These are phyloP conservation scores for Mycalesis mineus DNA, from an alignment of 2,888 invertebrate species.

Conservation along the genomic window DNA sequence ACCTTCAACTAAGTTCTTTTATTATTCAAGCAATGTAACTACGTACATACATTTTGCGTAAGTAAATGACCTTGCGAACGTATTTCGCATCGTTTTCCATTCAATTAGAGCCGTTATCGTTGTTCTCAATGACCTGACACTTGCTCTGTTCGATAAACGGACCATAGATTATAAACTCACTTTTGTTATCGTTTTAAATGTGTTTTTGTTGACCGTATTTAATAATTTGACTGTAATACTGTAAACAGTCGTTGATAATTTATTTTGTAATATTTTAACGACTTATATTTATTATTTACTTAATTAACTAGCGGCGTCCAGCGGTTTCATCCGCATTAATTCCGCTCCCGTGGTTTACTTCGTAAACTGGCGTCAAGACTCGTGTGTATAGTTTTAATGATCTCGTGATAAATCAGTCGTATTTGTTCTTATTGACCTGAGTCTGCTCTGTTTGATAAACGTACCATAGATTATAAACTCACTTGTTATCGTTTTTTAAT, in stretches of 20 bases:
- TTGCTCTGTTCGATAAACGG: constrained; percentile 29
- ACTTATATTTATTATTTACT: too few relatives aligned
- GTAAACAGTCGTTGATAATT: neutral
- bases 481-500: neutral
- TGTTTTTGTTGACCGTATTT: neutral
- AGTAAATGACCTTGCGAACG: constrained; percentile 29
- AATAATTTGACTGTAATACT: neutral
- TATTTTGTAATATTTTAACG: too few relatives aligned
- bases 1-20: neutral
- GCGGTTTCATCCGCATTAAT: too few relatives aligned
- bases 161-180: constrained; percentile 12
- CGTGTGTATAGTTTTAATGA: too few relatives aligned
- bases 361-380: too few relatives aligned
- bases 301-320: too few relatives aligned
- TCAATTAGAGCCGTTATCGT: constrained; percentile 39
- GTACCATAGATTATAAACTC: constrained; percentile 13
- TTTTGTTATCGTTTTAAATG: neutral
- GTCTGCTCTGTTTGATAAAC: constrained; percentile 29
- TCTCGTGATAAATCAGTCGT: too few relatives aligned
- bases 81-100: constrained; percentile 35
- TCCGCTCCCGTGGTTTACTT: too few relatives aligned
- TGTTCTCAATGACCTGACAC: constrained; percentile 24
- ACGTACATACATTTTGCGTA: neutral
- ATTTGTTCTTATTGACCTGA: constrained; percentile 24
- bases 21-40: too few relatives aligned